Base-by-base conservation (phyloP, 2,113 vertebrate genomes). In the Eclectus roratus region DNA sequence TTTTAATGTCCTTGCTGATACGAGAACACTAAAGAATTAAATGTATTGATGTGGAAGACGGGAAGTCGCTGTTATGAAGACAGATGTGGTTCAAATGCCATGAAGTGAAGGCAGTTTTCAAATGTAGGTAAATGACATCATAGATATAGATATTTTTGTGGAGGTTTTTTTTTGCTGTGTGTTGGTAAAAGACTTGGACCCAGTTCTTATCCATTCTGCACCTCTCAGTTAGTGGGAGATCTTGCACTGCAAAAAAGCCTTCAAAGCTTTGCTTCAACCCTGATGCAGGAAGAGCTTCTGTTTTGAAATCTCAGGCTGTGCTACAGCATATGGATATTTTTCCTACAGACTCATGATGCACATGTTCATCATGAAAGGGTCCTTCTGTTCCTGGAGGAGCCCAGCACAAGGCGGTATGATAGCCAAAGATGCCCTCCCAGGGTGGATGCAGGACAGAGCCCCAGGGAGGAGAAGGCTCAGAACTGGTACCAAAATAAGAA, bases 371-470 rank as follows among this genome's bases (percentile, higher is more conserved):
- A 2, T 24, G 43, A 80, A 33, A 73, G 37, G 27, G 17, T 47
- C 39, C 31, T 86, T 29, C 69, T 79, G 20, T 74, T 79, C 58
- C 31, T 3, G 1, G 23, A 66, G 64, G 37, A 85, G 25, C 27
- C 39, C 9, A 55, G 50, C 15, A 39, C 31, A 33, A 24, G 0
- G 0, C 8, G 16, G 11, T 55, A 29, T 1, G 8, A 41, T 19
- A n/a, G 24, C 27, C 69, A 49, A 14, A 83, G 53, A 56, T 12
- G 28, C 5, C 9, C 70, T 29, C 41, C 35, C 9, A 39, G 41
- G 25, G 46, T 73, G 29, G 19, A 19, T 50, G 27, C 28, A 13
- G 28, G 31, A 69, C 25, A 58, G 63, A 76, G 33, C 10, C 43
- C 41, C 27, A 25, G 29, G 27, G 41, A 70, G 58, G 13, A 71